Evolutionary conservation across 2,888 invertebrate species (phyloP), one percentile per base, ranked within the genome.

Genomic region (Terebella lapidaria): DNA sequence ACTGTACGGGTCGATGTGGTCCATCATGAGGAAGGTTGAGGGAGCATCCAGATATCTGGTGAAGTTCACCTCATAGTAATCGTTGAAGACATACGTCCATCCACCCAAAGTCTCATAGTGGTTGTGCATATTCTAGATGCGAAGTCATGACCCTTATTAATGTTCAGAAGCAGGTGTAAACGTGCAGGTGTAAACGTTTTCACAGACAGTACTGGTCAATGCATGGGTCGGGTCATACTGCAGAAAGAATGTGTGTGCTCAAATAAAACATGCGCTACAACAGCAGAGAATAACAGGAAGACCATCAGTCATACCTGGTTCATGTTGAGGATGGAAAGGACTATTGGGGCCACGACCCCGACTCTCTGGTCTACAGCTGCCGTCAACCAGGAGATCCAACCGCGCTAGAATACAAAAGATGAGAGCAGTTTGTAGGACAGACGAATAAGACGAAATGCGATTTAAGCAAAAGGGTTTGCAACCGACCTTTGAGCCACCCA

Each of bases 41-140:
- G 59, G 59, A 28, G 56, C 24, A 25, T 59, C 59, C 24, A 59
- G 51, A 15, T 57, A 2, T n/a, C 3, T n/a, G 18, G 59, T 58
- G 3, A 59, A 24, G 45, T 56, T 56, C 25, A 46, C 56, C 18
- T 27, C 55, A 25, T 47, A 46, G 45, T 59, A 59, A 22, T 49
- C 47, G 18, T 25, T 57, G 29, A 59, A 59, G 24, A 46, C 56
- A n/a, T 25, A 59, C 3, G 59, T 56, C 59, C 59, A 59, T 1
- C 59, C 59, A 3, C 59, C 59, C 25, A 59, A 29, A 15, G 59
- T 47, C 35, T 30, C 25, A 25, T 22, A 59, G 35, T 59, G 59
- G 25, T 57, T 20, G 26, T 59, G 55, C 25, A 59, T 26, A 24
- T 59, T 59, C 59, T 59, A n/a, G n/a, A 22, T 20, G 5, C 15